These are phyloP conservation scores for Lacerta bilineata DNA, from an alignment of 2,797 vertebrate genomes.

Conservation along the genomic window DNA sequence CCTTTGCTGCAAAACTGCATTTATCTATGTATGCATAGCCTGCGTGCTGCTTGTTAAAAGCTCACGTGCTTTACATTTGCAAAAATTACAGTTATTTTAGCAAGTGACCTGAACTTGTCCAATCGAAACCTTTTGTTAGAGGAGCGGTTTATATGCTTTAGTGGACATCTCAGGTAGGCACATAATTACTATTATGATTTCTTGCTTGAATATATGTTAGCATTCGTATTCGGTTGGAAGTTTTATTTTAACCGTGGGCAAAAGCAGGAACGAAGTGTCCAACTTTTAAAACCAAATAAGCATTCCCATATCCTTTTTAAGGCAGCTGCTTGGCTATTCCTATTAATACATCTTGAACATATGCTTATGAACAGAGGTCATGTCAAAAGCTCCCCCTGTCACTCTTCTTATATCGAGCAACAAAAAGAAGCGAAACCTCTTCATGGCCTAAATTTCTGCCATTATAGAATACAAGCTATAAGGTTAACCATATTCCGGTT, in stretches of 20 bases:
- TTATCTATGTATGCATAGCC: slow-evolving; percentile 17
- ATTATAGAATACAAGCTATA: slow-evolving; percentile 57
- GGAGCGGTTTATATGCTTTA: slow-evolving; percentile 21
- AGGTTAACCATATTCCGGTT: slow-evolving; percentile 63
- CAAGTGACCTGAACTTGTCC: neutral
- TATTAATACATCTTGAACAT: slow-evolving; percentile 14
- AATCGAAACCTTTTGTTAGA: neutral
- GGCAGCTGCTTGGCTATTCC: neutral
- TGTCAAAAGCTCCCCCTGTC: neutral
- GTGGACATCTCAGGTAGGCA: neutral
- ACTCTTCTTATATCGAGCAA: slow-evolving; percentile 40
- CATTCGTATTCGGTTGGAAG: neutral
- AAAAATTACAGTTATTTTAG: slow-evolving; percentile 31
- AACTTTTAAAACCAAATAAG: slow-evolving; percentile 37
- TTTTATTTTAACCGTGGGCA: neutral
- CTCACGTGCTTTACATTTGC: slow-evolving; percentile 33
- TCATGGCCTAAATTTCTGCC: slow-evolving; percentile 50
- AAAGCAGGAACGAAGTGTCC: slow-evolving; percentile 8
- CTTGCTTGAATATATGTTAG: neutral
- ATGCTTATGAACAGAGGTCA: neutral
- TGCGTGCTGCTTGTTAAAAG: slow-evolving; percentile 16
- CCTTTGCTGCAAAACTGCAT: slow-evolving; percentile 32
- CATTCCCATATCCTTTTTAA: slow-evolving; percentile 24
- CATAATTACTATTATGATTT: neutral
- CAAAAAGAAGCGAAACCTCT: slow-evolving; percentile 48